phyloP scores from a whole-genome alignment of 2,797 vertebrate genomes.

The Channallabes apus region DNA sequence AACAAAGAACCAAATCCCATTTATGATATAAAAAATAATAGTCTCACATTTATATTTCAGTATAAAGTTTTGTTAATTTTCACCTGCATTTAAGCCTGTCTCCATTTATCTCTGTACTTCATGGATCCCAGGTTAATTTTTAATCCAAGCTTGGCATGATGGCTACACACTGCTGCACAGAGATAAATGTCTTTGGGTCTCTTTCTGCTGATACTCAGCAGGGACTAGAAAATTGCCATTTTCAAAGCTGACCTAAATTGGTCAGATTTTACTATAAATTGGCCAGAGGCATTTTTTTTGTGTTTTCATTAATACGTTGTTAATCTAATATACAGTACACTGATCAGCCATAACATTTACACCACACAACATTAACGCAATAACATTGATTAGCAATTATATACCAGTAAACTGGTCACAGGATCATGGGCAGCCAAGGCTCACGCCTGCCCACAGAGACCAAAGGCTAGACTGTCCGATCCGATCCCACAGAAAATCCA shows the following conservation, averaged over 20 bases:
- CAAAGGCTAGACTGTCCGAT: too few species aligned
- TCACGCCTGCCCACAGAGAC: too few species aligned
- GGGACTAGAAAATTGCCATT: conserved; percentile 45
- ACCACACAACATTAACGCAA: too few species aligned
- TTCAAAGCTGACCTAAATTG: conserved; percentile 55
- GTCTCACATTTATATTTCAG: background rate
- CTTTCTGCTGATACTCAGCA: conserved; percentile 26
- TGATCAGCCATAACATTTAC: too few species aligned
- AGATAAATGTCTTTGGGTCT: conserved; percentile 41
- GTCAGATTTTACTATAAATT: conserved; percentile 52
- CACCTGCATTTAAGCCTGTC: background rate
- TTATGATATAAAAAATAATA: background rate
- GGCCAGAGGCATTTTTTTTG: conserved; percentile 30
- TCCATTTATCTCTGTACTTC: background rate
- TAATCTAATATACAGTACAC: background rate
- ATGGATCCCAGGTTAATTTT: conserved; percentile 22
- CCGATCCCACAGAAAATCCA: too few species aligned
- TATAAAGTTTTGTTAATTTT: conserved; percentile 1
- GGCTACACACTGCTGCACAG: conserved; percentile 10
- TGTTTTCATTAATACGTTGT: conserved; percentile 27
- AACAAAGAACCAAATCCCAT: background rate
- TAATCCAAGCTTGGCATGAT: conserved; percentile 41
- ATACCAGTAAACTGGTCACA: too few species aligned
- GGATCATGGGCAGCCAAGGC: too few species aligned
- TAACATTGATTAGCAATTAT: too few species aligned